phyloP scores from a whole-genome alignment of 2,113 vertebrate genomes.

The Diphyllodes magnificus region DNA sequence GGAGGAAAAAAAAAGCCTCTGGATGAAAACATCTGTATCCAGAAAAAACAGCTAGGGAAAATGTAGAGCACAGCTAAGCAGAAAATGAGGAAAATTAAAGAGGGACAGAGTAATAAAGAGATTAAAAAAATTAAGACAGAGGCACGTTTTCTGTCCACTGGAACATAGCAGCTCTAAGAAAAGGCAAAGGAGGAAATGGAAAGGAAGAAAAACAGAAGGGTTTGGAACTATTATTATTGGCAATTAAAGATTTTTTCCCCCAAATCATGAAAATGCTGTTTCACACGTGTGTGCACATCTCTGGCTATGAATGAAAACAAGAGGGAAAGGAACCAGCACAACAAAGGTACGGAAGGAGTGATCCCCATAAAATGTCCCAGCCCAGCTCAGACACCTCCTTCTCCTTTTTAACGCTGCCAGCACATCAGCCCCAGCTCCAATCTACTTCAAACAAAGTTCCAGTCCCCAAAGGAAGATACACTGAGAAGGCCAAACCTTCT shows the following conservation, averaged over 20 bases:
- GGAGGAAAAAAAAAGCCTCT: too few relatives aligned
- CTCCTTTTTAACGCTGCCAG: not conserved
- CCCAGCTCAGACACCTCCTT: not conserved
- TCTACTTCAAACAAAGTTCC: not conserved
- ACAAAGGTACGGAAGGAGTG: not conserved
- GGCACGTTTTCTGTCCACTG: not conserved
- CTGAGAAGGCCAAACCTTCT: not conserved
- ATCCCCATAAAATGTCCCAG: not conserved
- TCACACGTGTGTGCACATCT: not conserved
- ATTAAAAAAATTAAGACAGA: not conserved
- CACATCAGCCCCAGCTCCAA: not conserved
- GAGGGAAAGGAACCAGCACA: conserved; percentile 1
- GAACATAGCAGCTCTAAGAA: not conserved
- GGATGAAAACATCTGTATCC: not conserved
- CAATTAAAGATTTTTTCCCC: conserved; percentile 1
- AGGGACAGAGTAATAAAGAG: not conserved
- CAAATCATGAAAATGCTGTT: not conserved
- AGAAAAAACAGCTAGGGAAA: not conserved
- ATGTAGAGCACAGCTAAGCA: not conserved
- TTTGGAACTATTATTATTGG: conserved; percentile 48
- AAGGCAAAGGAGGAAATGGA: not conserved
- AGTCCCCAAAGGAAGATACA: not conserved
- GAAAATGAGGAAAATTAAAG: not conserved
- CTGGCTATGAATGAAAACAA: not conserved
- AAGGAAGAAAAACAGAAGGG: not conserved